These are phyloP conservation scores for Recurvirostra avosetta DNA, from an alignment of 2,113 vertebrate species.

Conservation along the genomic window DNA sequence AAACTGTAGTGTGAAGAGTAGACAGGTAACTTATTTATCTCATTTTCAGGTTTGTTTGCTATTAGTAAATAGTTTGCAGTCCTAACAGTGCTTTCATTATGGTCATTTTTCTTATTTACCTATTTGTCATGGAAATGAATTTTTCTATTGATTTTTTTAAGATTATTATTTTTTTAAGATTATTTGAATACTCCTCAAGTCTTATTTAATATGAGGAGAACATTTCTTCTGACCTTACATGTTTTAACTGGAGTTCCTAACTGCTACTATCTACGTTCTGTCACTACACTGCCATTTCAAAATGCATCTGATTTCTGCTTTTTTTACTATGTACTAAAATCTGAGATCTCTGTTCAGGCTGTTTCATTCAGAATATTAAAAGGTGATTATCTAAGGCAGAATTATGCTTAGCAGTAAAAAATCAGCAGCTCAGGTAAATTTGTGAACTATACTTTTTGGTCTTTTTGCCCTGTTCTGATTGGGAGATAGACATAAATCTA, in stretches of 20 bases:
- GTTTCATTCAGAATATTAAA: neutral
- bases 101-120: neutral
- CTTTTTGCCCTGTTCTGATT: neutral
- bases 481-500: neutral
- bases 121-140: neutral
- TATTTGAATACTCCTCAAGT: neutral
- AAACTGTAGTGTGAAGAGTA: neutral
- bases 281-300: neutral
- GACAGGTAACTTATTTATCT: neutral
- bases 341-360: neutral
- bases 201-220: neutral
- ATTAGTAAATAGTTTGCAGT: neutral
- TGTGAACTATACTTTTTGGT: neutral
- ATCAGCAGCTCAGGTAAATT: neutral
- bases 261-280: neutral
- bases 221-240: neutral
- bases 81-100: neutral
- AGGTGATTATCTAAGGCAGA: neutral
- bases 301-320: neutral
- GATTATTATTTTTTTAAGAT: neutral
- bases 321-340: neutral
- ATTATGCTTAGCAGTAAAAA: slow-evolving; percentile 7
- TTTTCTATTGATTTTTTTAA: neutral
- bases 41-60: neutral
- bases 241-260: neutral